phyloP scores from a whole-genome alignment of 2,888 invertebrate genomes.

The Bombylius major region DNA sequence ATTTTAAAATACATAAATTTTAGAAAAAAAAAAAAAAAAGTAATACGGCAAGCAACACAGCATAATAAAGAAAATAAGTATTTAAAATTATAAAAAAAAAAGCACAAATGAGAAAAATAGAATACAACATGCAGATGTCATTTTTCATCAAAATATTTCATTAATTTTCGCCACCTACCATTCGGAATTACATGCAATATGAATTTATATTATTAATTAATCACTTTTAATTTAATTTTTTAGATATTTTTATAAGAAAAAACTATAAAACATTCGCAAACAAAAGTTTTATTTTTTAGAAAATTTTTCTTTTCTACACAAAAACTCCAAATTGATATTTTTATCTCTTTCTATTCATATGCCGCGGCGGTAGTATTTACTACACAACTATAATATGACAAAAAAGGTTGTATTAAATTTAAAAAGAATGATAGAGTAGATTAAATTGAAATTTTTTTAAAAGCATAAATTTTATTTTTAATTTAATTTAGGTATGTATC shows the following conservation, averaged over 20 bases:
- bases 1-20: no score
- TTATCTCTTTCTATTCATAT: neutral
- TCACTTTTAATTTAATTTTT: neutral
- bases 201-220: neutral
- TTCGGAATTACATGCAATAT: neutral
- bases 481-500: no score
- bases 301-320: neutral
- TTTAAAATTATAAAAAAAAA: neutral
- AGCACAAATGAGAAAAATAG: neutral
- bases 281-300: conserved; percentile 1
- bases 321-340: neutral
- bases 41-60: no score
- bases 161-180: neutral
- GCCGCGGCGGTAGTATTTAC: no score
- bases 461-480: no score
- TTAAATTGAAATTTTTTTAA: no score
- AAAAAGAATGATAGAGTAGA: no score
- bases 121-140: neutral
- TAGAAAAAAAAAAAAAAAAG: no score
- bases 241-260: neutral
- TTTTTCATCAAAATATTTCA: neutral
- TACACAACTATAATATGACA: no score
- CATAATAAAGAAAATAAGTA: neutral
- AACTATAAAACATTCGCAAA: neutral
- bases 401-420: no score